A percentile compares a stretch with the other conserved stretches of the same genome.
phyloP scores from a whole-genome alignment of 1,140 invertebrate genomes.

The Dermatophagoides farinae region DNA sequence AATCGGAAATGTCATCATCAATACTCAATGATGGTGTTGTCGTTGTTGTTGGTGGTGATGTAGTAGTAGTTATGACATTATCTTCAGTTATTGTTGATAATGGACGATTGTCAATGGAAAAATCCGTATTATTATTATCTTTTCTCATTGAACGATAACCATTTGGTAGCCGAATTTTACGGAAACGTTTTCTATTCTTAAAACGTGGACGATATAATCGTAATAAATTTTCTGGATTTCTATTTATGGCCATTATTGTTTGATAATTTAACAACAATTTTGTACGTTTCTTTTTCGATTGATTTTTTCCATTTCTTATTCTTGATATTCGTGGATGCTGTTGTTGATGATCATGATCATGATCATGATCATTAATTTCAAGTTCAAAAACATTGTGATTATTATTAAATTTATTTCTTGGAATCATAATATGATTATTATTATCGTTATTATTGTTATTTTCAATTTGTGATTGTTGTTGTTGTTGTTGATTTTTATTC shows the following conservation, averaged over 20 bases:
- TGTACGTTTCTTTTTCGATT: not conserved
- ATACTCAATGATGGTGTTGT: too few relatives aligned
- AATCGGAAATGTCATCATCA: too few relatives aligned
- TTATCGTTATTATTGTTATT: not conserved
- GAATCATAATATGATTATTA: not conserved
- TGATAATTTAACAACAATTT: not conserved
- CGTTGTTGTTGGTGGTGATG: too few relatives aligned
- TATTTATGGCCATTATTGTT: not conserved
- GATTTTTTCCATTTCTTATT: not conserved
- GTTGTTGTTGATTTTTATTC: too few relatives aligned
- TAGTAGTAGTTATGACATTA: too few relatives aligned
- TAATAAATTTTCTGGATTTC: slow-evolving; percentile 1
- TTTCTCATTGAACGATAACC: not conserved
- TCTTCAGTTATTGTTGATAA: not conserved
- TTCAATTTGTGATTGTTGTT: not conserved
- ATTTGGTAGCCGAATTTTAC: not conserved
- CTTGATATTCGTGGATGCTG: not conserved
- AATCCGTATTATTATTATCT: not conserved
- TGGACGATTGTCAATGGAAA: too few relatives aligned
- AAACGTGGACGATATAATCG: not conserved
- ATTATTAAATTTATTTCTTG: not conserved
- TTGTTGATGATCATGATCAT: not conserved
- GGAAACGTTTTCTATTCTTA: not conserved
- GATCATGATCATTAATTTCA: not conserved
- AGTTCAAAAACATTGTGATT: not conserved